Evolutionary conservation across 2,113 vertebrate species (phyloP), one percentile per base, ranked within the genome.

Genomic region (Alethe castanea): DNA sequence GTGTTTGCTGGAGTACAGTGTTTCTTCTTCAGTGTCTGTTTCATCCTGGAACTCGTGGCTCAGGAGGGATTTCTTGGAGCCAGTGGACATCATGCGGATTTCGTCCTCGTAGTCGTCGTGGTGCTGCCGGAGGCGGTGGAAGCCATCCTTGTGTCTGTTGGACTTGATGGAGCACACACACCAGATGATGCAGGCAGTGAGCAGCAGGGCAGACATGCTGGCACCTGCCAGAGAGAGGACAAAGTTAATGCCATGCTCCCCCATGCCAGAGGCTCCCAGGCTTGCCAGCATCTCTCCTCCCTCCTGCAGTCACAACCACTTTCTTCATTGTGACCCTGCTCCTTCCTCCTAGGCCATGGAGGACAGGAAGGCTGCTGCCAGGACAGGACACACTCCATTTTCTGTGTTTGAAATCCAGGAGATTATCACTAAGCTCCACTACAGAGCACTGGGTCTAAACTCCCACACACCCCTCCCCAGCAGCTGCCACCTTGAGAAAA

Each of bases 31-130:
- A 26, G 99, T 99, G 98, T 99, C 99, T 1, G 99, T 99, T 93
- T 99, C 99, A n/a, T 99, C 99, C 98, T 99, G 99, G 97, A 99
- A 99, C 83, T 99, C 99, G 1, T 99, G 98, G 94, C 98, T 99
- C 42, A 99, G 98, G 61, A 99, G 98, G 22, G 99, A 99, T 86
- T 99, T 99, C 96, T 99, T 99, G 59, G 99, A 99, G 95, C 99
- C 98, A 1, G 99, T 99, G 33, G 99, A 98, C 96, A 98, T 99
- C 97, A 99, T 98, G 53, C 98, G 98, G 93, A 99, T 99, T 95
- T 99, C 99, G 0, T 99, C 99, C 52, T 99, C 99, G 1, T 99
- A 99, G 8, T 99, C 99, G 0, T 99, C 99, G 0, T 99, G 97
- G 97, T 99, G 98, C 97, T 99, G 99, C 57, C 99, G 98, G 60